These are phyloP conservation scores for Galagoides demidoff DNA, from an alignment of 2,797 vertebrate genomes.

Conservation along the genomic window DNA sequence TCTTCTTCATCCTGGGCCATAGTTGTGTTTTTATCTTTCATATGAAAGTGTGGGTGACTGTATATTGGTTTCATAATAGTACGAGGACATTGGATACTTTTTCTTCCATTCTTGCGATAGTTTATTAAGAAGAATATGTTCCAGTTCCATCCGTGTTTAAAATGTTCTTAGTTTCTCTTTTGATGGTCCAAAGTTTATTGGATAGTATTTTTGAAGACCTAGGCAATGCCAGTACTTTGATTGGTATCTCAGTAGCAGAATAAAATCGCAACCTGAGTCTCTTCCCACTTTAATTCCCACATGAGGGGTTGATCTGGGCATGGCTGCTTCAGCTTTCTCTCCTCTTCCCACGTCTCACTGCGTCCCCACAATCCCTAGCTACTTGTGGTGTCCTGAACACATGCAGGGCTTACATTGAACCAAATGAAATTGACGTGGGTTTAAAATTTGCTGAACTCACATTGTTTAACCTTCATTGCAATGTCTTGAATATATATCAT, in stretches of 20 bases:
- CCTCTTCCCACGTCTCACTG: background rate
- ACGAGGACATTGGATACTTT: too few species aligned
- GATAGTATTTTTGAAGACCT: background rate
- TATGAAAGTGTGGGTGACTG: too few species aligned
- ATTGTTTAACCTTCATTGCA: background rate
- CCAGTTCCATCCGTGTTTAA: background rate
- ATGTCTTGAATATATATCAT: background rate
- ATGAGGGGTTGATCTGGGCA: background rate
- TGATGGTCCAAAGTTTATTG: background rate
- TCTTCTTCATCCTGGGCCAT: too few species aligned
- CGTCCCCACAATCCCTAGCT: too few species aligned
- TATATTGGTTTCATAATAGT: too few species aligned
- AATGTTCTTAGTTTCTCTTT: constrained; percentile 8
- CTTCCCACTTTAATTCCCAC: background rate
- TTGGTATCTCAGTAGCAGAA: background rate
- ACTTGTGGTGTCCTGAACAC: background rate
- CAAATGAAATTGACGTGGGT: background rate
- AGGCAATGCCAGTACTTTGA: background rate
- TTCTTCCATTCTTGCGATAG: too few species aligned
- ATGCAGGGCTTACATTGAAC: background rate
- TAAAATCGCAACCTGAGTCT: background rate
- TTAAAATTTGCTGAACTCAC: background rate
- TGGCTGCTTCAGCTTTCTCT: background rate
- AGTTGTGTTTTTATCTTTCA: too few species aligned
- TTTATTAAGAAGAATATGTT: too few species aligned